These are phyloP conservation scores for Todiramphus chloris DNA, from an alignment of 2,113 vertebrate species.

Conservation along the genomic window DNA sequence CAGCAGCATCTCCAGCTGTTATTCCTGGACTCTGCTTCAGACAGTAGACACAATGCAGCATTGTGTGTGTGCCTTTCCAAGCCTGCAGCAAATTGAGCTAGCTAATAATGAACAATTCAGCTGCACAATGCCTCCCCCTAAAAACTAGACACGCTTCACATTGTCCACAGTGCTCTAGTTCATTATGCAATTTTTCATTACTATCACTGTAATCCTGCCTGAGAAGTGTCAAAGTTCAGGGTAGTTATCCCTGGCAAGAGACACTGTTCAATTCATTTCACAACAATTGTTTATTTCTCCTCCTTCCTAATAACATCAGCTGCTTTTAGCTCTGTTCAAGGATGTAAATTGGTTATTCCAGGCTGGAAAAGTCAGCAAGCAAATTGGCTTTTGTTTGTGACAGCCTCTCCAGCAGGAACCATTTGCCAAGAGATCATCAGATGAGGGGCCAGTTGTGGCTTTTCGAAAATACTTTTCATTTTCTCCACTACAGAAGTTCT, in stretches of 20 bases:
- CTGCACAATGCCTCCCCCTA: neutral
- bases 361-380: conserved; percentile 17
- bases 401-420: neutral
- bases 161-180: neutral
- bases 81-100: neutral
- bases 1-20: neutral
- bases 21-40: neutral
- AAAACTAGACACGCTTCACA: neutral
- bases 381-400: conserved; percentile 6
- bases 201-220: neutral
- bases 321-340: conserved; percentile 4
- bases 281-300: conserved; percentile 23
- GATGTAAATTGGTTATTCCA: conserved; percentile 36
- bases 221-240: neutral
- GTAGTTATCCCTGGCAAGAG: neutral
- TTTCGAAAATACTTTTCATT: conserved; percentile 9
- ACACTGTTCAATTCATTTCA: neutral
- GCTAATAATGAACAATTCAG: neutral
- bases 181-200: neutral
- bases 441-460: conserved; percentile 26
- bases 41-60: neutral
- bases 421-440: conserved; percentile 26
- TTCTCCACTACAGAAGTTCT: neutral
- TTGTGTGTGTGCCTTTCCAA: neutral
- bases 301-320: conserved; percentile 4